These are phyloP conservation scores for Iguana delicatissima DNA, from an alignment of 2,797 vertebrate species.

Conservation along the genomic window DNA sequence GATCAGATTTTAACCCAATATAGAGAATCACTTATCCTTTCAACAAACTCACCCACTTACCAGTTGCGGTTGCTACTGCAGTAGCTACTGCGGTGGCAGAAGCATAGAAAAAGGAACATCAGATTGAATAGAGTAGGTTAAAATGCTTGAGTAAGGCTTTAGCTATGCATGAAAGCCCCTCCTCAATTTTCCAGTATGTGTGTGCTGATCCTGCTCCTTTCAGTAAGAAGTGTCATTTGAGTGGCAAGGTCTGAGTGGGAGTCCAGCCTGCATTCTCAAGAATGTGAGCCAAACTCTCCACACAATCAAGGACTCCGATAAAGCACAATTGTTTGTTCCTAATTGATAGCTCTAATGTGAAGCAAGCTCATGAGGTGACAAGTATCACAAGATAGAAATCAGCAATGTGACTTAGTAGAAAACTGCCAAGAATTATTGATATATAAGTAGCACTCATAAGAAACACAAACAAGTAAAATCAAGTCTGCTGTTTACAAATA, in stretches of 20 bases:
- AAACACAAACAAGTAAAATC: not conserved
- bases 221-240: not conserved
- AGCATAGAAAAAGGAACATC: not conserved
- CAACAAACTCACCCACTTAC: not conserved
- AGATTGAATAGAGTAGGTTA: not conserved
- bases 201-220: not conserved
- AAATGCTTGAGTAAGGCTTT: no score
- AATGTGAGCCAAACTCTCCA: not conserved
- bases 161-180: no score
- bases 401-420: accelerated
- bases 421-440: not conserved
- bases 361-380: not conserved
- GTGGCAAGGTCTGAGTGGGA: not conserved
- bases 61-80: not conserved
- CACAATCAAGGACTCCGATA: not conserved
- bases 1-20: not conserved
- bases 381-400: accelerated
- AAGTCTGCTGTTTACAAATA: not conserved
- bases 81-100: not conserved
- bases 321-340: not conserved
- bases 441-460: not conserved
- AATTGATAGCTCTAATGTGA: not conserved
- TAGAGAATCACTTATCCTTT: not conserved
- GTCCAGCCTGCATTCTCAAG: not conserved
- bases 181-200: no score